These are phyloP conservation scores for Hydropotes inermis DNA, from an alignment of 2,113 vertebrate genomes.

Conservation along the genomic window DNA sequence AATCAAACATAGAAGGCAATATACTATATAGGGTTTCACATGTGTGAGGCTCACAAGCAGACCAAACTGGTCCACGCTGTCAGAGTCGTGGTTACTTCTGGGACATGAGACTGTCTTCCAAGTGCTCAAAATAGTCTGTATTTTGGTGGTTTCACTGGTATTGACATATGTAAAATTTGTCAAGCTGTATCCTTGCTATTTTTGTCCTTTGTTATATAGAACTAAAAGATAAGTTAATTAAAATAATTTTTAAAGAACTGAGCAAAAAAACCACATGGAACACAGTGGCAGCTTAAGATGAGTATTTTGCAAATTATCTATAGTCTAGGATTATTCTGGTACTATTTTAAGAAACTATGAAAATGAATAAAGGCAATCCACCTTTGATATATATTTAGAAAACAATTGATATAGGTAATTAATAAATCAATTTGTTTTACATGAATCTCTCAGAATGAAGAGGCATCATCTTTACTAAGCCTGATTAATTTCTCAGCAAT, in stretches of 20 bases:
- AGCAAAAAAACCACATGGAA: background rate
- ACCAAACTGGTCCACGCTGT: background rate
- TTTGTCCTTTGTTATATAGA: background rate
- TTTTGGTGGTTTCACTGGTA: background rate
- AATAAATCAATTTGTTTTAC: background rate
- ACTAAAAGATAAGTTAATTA: background rate
- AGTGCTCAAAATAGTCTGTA: background rate
- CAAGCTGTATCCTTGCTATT: background rate
- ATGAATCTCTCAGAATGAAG: background rate
- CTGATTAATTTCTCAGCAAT: conserved; percentile 11
- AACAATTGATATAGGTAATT: background rate
- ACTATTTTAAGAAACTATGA: conserved; percentile 7
- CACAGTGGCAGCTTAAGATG: background rate
- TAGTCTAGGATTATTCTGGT: background rate
- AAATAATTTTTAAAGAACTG: background rate
- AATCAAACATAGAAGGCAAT: background rate
- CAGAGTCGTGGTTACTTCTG: background rate
- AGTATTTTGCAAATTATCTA: conserved; percentile 20
- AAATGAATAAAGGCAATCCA: background rate
- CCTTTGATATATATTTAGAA: background rate
- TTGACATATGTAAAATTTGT: background rate
- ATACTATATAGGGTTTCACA: background rate
- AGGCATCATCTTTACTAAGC: background rate
- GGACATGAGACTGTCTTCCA: background rate
- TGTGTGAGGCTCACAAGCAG: background rate